Percentiles rank a stretch among this genome's conserved stretches.
Evolutionary conservation across 1,140 invertebrate genomes (phyloP).

Genomic region (Temnothorax curvispinosus): DNA sequence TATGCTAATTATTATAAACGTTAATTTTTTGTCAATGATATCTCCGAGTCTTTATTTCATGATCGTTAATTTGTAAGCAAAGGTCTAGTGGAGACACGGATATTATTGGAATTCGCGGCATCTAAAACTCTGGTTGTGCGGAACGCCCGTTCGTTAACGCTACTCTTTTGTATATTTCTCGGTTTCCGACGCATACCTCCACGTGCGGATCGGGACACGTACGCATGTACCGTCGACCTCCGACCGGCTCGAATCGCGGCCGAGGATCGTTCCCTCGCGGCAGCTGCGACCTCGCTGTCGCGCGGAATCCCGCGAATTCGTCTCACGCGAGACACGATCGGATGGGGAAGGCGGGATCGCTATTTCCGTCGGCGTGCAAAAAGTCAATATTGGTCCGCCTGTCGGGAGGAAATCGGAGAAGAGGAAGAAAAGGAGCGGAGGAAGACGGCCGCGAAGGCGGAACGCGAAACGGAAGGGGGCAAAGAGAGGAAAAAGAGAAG

Average conservation of each 20-base stretch:
- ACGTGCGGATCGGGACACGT: neutral
- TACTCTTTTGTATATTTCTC: neutral
- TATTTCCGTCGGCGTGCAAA: conserved; percentile 60
- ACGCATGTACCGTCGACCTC: conserved; percentile 30
- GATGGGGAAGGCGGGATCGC: conserved; percentile 27
- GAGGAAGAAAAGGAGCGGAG: neutral
- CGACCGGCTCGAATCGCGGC: conserved; percentile 18
- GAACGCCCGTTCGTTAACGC: neutral
- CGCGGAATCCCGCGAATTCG: conserved; percentile 55
- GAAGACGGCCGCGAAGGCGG: neutral
- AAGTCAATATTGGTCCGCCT: conserved; percentile 39
- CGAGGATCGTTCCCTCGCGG: conserved; percentile 13
- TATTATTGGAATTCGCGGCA: conserved; percentile 1
- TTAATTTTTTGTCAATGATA: too few species aligned
- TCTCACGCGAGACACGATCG: conserved; percentile 37
- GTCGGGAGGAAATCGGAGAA: neutral
- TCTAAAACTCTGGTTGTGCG: neutral
- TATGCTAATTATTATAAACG: neutral
- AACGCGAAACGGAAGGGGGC: conserved; percentile 1
- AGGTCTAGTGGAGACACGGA: neutral
- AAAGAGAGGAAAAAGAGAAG: neutral
- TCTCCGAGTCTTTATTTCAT: neutral
- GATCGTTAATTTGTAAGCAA: neutral
- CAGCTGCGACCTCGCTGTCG: neutral
- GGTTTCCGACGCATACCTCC: neutral